Evolutionary conservation across 2,113 vertebrate species (phyloP).

Genomic region (Dasyurus viverrinus): DNA sequence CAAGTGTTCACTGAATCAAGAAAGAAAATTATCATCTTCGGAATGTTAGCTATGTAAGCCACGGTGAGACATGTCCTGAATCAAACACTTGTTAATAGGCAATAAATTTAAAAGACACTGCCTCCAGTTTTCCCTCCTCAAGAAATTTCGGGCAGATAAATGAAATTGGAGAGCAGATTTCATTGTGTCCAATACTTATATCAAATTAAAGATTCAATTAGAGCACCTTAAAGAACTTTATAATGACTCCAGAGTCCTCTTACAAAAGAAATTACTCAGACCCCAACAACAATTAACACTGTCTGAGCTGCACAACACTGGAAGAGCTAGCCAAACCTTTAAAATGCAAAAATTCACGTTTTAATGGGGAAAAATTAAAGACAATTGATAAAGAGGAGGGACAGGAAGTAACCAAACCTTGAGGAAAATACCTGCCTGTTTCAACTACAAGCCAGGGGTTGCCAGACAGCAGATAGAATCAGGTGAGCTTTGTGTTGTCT

Average conservation of each 20-base stretch:
- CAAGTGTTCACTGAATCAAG: conserved; percentile 48
- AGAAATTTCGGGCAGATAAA: conserved; percentile 64
- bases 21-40: conserved; percentile 54
- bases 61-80: conserved; percentile 55
- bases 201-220: conserved; percentile 13
- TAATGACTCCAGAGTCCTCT: conserved; percentile 24
- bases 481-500: conserved; percentile 82
- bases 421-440: conserved; percentile 61
- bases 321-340: conserved; percentile 56
- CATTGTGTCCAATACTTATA: conserved; percentile 34
- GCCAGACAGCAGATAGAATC: conserved; percentile 77
- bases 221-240: conserved; percentile 43
- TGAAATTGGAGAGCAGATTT: conserved; percentile 50
- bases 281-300: conserved; percentile 53
- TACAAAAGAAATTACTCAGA: conserved; percentile 15
- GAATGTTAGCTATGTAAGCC: conserved; percentile 44
- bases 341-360: conserved; percentile 47
- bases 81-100: conserved; percentile 64
- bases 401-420: conserved; percentile 65
- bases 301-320: conserved; percentile 45
- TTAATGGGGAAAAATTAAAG: conserved; percentile 56
- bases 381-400: conserved; percentile 62
- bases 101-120: conserved; percentile 62
- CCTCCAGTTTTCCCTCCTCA: conserved; percentile 57
- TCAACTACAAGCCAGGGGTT: conserved; percentile 65